Evolutionary conservation across 1,140 invertebrate genomes (phyloP), one percentile per base, ranked within the genome.

Genomic region (Euwallacea similis): DNA sequence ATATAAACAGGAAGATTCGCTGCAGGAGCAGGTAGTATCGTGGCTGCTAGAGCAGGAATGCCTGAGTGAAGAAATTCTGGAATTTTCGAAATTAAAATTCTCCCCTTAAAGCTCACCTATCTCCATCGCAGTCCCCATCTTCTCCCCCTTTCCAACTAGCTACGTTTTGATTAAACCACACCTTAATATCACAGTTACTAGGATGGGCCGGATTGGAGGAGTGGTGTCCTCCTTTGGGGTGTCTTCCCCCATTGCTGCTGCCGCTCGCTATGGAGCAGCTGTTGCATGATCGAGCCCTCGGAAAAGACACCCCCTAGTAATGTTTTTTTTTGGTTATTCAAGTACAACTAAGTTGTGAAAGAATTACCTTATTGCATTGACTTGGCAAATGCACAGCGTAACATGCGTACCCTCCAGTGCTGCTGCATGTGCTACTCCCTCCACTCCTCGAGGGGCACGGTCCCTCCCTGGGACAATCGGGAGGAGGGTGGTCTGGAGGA

Each of bases 401-500:
- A 68, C 80, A 81, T 9, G 78, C 77, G 63, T 81, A 81, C 6
- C 78, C 78, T 13, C 67, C 71, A 42, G 59, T 68, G 60, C 78
- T 81, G 15, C 80, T 77, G 50, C 79, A 78, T 44, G 74, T 81
- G 43, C 78, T 79, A 13, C 79, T 66, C 16, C 70, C 71, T 7
- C 73, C 77, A 21, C 76, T 69, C n/a, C 77, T 65, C 10, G 77
- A 77, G 10, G 78, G 79, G 11, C 76, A 76, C 21, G 75, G 74
- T 60, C 75, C 76, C 46, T 81, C 78, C 43, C 78, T 73, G 1
- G 79, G 79, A 73, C 79, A 81, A 46, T 81, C 77, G 53, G 90
- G 90, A 4, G 92, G 91, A 9, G 91, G 91, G 81, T 93, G 90
- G 74, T 92, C 89, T 0, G 91, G 92, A 0, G 92, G 91, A 54